Conservation (phyloP, 2,888 invertebrate genomes). For the Heliconius sara region DNA sequence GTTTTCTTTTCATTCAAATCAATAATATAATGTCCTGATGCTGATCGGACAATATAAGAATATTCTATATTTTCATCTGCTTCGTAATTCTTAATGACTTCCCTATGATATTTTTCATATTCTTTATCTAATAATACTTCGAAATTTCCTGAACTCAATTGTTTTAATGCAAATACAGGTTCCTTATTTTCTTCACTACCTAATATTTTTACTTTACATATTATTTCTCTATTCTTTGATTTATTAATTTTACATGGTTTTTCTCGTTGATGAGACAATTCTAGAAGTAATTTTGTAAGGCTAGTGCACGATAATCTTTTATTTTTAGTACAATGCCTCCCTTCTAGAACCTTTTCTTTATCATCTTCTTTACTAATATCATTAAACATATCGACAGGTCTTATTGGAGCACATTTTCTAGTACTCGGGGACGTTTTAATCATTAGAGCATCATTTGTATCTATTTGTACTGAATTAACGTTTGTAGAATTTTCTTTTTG, state of each 20-base stretch:
- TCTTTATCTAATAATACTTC: slow-evolving; percentile 68
- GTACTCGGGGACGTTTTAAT: not conserved
- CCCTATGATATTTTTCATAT: slow-evolving; percentile 60
- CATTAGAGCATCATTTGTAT: not conserved
- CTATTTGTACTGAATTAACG: slow-evolving; percentile 14
- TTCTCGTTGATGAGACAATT: slow-evolving; percentile 16
- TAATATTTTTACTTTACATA: slow-evolving; percentile 56
- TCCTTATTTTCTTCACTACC: slow-evolving; percentile 48
- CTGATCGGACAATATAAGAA: slow-evolving; percentile 56
- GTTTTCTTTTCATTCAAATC: slow-evolving; percentile 47
- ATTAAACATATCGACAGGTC: not conserved
- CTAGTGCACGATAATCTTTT: slow-evolving; percentile 8
- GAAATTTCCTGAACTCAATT: slow-evolving; percentile 62
- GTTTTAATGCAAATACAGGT: slow-evolving; percentile 58
- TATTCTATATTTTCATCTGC: slow-evolving; percentile 52
- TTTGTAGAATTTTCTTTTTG: slow-evolving; percentile 4
- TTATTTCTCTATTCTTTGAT: slow-evolving; percentile 31
- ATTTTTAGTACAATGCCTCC: slow-evolving; percentile 5
- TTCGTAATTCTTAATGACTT: slow-evolving; percentile 53
- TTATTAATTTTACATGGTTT: slow-evolving; percentile 5
- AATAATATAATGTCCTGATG: slow-evolving; percentile 58
- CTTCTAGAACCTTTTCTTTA: not conserved
- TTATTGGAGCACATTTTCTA: not conserved
- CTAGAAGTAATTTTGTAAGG: slow-evolving; percentile 25
- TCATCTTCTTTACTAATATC: not conserved